Percentiles rank a stretch among this genome's conserved stretches.
Conservation (phyloP, 2,113 vertebrate genomes). For the Conger conger region DNA sequence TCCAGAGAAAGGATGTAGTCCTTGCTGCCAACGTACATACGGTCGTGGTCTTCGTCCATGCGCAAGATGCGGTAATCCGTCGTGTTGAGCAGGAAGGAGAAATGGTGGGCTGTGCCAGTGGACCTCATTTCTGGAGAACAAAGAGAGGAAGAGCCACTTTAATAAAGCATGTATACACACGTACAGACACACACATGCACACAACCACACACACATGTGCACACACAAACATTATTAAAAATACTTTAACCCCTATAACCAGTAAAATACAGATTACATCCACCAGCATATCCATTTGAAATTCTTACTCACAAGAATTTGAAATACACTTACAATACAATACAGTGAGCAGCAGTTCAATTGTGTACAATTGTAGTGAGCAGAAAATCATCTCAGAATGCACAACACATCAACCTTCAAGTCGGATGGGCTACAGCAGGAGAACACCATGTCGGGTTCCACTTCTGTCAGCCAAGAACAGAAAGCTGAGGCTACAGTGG, state of each 20-base stretch:
- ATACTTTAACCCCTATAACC: neutral
- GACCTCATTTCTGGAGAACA: constrained; percentile 82
- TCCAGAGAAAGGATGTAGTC: constrained; percentile 95
- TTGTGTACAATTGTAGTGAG: too few species aligned
- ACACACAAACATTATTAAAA: neutral
- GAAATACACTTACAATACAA: too few species aligned
- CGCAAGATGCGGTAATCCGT: constrained; percentile 94
- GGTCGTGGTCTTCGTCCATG: constrained; percentile 98
- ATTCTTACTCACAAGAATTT: too few species aligned
- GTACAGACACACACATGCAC: constrained; percentile 3
- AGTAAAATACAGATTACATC: too few species aligned
- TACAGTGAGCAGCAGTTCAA: too few species aligned
- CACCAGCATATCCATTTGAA: too few species aligned
- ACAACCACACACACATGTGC: neutral
- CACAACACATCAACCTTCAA: too few species aligned
- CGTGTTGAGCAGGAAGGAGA: constrained; percentile 95
- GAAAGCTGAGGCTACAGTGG: too few species aligned
- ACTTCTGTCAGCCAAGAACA: too few species aligned
- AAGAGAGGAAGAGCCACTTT: constrained; percentile 21
- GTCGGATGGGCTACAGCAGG: too few species aligned
- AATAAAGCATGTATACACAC: neutral
- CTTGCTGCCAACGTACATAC: constrained; percentile 98
- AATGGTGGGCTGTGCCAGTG: constrained; percentile 91
- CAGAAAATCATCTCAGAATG: too few species aligned
- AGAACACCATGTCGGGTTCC: too few species aligned